Conservation (phyloP, 2,797 vertebrate species). For the Anguilla pacifica region DNA sequence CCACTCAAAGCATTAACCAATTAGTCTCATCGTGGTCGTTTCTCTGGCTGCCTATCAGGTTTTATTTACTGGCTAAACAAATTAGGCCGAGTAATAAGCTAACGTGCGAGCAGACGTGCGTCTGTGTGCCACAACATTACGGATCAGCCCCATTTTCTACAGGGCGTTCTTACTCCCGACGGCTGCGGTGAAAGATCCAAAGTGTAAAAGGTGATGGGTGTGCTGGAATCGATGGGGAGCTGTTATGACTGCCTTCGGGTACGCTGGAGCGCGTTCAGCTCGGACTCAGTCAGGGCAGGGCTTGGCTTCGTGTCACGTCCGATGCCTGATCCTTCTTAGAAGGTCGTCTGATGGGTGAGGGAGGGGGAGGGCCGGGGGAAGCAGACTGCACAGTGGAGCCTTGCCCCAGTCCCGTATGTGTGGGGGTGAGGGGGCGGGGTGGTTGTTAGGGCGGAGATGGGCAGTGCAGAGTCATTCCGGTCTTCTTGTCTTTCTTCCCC, state of each 20-base stretch:
- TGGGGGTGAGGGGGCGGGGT: background rate
- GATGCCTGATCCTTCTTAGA: background rate
- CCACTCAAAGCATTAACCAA: conserved; percentile 55
- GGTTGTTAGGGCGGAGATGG: background rate
- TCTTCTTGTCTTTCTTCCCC: background rate
- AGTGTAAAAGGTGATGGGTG: background rate
- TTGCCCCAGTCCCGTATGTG: background rate
- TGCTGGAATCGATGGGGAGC: background rate
- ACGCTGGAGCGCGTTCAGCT: background rate
- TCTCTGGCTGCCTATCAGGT: conserved; percentile 44
- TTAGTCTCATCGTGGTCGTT: conserved; percentile 41
- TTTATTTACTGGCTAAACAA: conserved; percentile 53
- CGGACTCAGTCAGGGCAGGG: background rate
- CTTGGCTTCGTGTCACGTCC: background rate
- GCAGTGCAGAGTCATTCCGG: background rate
- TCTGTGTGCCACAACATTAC: conserved; percentile 16
- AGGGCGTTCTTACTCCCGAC: background rate
- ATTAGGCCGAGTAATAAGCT: conserved; percentile 45
- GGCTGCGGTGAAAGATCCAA: background rate
- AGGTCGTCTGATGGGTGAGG: background rate
- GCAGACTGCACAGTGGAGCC: background rate
- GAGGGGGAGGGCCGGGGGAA: background rate
- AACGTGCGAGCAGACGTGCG: conserved; percentile 37
- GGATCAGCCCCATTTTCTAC: background rate
- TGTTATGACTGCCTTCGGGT: background rate